Evolutionary conservation across 2,888 invertebrate species (phyloP), one percentile per base, ranked within the genome.

Genomic region (Caenorhabditis uteleia): DNA sequence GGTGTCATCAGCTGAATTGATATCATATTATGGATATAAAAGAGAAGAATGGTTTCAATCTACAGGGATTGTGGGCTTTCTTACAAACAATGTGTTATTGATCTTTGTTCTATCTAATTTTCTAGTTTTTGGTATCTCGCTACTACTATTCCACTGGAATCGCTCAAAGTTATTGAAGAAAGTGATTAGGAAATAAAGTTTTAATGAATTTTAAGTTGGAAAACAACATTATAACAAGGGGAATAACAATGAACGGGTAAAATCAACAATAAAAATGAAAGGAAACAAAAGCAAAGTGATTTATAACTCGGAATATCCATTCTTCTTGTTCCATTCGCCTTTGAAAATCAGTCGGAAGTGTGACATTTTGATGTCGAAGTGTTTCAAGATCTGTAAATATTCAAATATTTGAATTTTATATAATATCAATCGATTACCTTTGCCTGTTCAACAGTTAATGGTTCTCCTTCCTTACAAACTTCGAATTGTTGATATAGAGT

Each of bases 381-480:
- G 67, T 57, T 81, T 80, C 80, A 97, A 87, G 84, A 97, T 90
- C 67, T 62, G 45, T 34, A 61, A 56, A 33, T 8, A 27, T n/a
- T n/a, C n/a, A n/a, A n/a, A n/a, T n/a, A n/a, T n/a, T n/a, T n/a
- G n/a, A 20, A 16, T 7, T 20, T 12, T 16, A 40, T 5, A 40
- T 40, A 12, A 12, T 21, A 8, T 40, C 20, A 16, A 10, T 18
- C 8, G 6, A 10, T 12, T 33, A 62, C 57, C 83, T 91, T 90
- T 0, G 94, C 92, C 85, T 95, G 93, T 83, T 95, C 93, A 20
- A 95, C 93, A 8, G 91, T 93, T 25, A 98, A 85, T 0, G 88
- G 84, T 69, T 89, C 88, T 2, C 91, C 93, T 83, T 90, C 88
- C 81, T 90, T 90, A 84, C 97, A 98, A 14, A 97, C 92, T 54